Evolutionary conservation across 2,113 vertebrate genomes (phyloP).

Genomic region (Oostethus manadensis): DNA sequence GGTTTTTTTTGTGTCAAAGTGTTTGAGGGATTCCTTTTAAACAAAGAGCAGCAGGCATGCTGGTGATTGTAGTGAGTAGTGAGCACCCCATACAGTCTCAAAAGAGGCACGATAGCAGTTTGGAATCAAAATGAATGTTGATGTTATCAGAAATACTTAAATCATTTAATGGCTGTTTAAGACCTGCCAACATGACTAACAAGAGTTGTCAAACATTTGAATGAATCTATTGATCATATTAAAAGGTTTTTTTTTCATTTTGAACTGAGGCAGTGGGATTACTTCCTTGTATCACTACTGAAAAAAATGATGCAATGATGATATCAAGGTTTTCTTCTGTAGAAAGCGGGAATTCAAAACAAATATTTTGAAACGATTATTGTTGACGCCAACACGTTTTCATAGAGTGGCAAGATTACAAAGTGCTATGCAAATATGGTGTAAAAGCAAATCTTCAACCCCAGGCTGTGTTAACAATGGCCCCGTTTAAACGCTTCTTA

Average conservation of each 20-base stretch:
- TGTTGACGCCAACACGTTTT: constrained; percentile 10
- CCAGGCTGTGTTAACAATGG: constrained; percentile 43
- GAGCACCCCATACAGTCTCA: no score
- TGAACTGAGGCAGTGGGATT: background rate
- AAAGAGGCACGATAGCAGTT: background rate
- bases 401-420: constrained; percentile 29
- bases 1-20: constrained; percentile 15
- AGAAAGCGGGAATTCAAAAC: constrained; percentile 19
- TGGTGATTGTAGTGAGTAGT: background rate
- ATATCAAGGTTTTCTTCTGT: background rate
- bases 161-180: background rate
- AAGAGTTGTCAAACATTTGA: background rate
- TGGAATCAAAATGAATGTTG: background rate
- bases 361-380: constrained; percentile 18
- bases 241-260: background rate
- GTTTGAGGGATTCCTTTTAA: constrained; percentile 18
- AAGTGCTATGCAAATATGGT: constrained; percentile 36
- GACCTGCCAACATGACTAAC: constrained; percentile 1
- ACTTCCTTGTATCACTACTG: background rate
- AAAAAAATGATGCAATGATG: background rate
- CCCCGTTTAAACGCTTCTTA: constrained; percentile 39
- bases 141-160: background rate
- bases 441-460: constrained; percentile 38
- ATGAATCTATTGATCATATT: background rate
- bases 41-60: constrained; percentile 2